These are phyloP conservation scores for Pseudoatta argentina DNA, from an alignment of 1,140 invertebrate species.

Conservation along the genomic window DNA sequence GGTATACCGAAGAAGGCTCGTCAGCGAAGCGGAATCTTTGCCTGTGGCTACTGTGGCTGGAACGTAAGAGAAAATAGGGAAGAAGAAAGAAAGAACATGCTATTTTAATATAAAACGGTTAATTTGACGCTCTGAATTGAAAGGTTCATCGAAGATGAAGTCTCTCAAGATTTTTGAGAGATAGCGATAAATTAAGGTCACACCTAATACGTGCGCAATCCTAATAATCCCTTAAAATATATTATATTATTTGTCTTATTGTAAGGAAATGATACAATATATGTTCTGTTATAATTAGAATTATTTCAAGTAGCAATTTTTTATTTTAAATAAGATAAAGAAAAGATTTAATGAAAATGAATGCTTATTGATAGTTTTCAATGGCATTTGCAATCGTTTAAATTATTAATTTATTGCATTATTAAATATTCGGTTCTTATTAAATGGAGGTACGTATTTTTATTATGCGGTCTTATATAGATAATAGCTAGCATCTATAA, in stretches of 20 bases:
- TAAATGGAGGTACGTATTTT: neutral
- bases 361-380: neutral
- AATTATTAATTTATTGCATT: neutral
- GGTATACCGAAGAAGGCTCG: slow-evolving; percentile 8
- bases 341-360: neutral
- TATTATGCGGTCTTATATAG: neutral
- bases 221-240: neutral
- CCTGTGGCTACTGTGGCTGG: slow-evolving; percentile 23
- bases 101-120: slow-evolving; percentile 24
- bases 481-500: slow-evolving; percentile 5
- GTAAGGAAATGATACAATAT: slow-evolving; percentile 8
- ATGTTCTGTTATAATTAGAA: neutral
- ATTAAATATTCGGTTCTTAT: neutral
- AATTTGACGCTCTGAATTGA: slow-evolving; percentile 5
- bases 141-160: neutral
- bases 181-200: neutral
- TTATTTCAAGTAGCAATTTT: neutral
- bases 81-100: slow-evolving; percentile 1
- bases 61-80: slow-evolving; percentile 5
- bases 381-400: neutral
- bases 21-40: slow-evolving; percentile 48
- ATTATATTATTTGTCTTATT: neutral
- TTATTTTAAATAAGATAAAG: neutral
- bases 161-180: neutral
- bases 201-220: neutral